Base-by-base conservation (phyloP, 2,113 vertebrate genomes). In the Sceloporus tristichus region DNA sequence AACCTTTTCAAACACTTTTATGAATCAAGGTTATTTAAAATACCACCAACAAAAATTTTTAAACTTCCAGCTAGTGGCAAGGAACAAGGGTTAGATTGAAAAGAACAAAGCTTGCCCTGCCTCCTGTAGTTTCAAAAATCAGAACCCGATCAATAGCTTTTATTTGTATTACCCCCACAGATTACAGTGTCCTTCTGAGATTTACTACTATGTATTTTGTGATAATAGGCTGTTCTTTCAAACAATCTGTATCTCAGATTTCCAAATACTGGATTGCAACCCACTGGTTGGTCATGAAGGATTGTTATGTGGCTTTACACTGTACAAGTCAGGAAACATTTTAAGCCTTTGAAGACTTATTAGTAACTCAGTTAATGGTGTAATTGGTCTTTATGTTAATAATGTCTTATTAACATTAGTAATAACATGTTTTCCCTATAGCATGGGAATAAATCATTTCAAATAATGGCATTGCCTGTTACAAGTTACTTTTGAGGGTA, bases 1-100 rank as follows among this genome's bases (percentile, higher is more conserved):
- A 87, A 87, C 42, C 89, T 88, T 82, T 91, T 75, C 75, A 89
- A 85, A 84, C 82, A 56, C 34, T 91, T 93, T 85, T 92, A 85
- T 91, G 90, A 90, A 71, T 84, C 25, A 89, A 93, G 82, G 85
- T 89, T 79, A 1, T 86, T 62, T 62, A 62, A 62, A 62, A 62
- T 18, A 62, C 59, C 13, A 62, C 59, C 18, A 18, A 62, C 13
- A 19, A 62, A 62, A 88, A 92, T 88, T 59, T 14, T 80, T 1
- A 0, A 54, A 68, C 79, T 82, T 89, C 59, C 85, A n/a, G 87
- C 75, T 80, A 21, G 65, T 16, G 18, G n/a, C 84, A 92, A 40
- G 19, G 13, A 81, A 82, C 53, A 83, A 5, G 2, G 0, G 42
- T 88, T 82, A 48, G 59, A 13, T 77, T 78, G 59, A 42, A 76